Conservation (phyloP, 2,113 vertebrate genomes). For the Xenopus borealis region DNA sequence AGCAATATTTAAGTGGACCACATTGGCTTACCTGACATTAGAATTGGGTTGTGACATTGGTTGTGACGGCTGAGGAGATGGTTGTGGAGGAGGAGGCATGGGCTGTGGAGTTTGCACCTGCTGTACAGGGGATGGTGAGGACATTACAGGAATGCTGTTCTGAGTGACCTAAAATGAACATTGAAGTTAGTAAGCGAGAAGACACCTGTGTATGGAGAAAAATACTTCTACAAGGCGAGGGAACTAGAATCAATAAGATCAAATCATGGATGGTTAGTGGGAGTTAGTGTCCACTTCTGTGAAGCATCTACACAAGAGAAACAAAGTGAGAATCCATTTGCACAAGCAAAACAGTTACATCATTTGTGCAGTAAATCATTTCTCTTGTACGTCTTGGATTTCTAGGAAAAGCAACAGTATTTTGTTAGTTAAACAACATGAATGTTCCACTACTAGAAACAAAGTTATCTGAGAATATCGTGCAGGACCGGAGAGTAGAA, state of each 20-base stretch:
- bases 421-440: too few relatives aligned
- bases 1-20: background rate
- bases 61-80: constrained; percentile 82
- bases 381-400: too few relatives aligned
- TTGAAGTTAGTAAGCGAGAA: too few relatives aligned
- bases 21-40: constrained; percentile 75
- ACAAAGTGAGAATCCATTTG: background rate
- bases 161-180: constrained; percentile 72
- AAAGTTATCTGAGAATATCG: too few relatives aligned
- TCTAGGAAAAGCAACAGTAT: too few relatives aligned
- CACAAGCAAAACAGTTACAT: too few relatives aligned
- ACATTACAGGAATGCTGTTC: constrained; percentile 78
- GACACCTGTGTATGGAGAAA: too few relatives aligned
- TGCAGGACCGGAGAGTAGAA: too few relatives aligned
- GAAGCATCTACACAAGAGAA: background rate
- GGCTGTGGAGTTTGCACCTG: constrained; percentile 85
- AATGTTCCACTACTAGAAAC: too few relatives aligned
- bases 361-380: too few relatives aligned
- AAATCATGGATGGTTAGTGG: background rate
- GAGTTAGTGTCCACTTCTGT: background rate
- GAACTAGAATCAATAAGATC: too few relatives aligned
- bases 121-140: constrained; percentile 85
- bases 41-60: constrained; percentile 89
- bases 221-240: too few relatives aligned
- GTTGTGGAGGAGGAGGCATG: constrained; percentile 88